These are phyloP conservation scores for Adelphocoris suturalis DNA, from an alignment of 2,888 invertebrate species.

Conservation along the genomic window DNA sequence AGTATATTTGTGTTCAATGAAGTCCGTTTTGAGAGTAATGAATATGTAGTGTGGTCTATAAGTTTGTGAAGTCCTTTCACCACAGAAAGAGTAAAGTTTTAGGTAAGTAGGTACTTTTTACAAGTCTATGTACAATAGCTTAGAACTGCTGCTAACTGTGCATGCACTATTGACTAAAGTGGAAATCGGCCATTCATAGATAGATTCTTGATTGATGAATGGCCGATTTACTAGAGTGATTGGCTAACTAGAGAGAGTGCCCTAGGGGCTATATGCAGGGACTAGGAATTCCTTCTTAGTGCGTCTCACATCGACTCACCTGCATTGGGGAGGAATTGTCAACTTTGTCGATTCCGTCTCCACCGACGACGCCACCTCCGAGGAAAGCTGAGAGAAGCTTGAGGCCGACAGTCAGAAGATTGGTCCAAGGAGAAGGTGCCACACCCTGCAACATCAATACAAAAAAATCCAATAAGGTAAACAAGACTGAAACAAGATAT, in stretches of 20 bases:
- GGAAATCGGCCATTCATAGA: slow-evolving; percentile 21
- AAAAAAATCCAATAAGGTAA: too few species aligned
- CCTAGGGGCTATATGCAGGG: not conserved
- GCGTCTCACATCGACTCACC: slow-evolving; percentile 80
- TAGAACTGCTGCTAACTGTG: slow-evolving; percentile 69
- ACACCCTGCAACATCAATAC: slow-evolving; percentile 73
- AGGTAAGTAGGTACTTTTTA: slow-evolving; percentile 58
- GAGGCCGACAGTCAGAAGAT: slow-evolving; percentile 90
- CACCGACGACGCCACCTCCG: slow-evolving; percentile 88
- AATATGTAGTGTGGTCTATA: not conserved
- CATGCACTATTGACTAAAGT: slow-evolving; percentile 70
- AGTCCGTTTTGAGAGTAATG: not conserved
- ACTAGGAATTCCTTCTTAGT: not conserved
- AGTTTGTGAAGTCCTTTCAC: slow-evolving; percentile 20
- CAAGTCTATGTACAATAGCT: slow-evolving; percentile 65
- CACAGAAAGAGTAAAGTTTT: slow-evolving; percentile 13
- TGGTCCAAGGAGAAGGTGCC: slow-evolving; percentile 90
- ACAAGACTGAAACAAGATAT: too few species aligned
- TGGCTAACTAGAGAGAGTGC: not conserved
- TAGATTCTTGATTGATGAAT: not conserved
- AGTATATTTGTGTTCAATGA: not conserved
- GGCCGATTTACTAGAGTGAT: not conserved
- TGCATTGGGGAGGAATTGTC: slow-evolving; percentile 90
- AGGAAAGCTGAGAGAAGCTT: slow-evolving; percentile 91
- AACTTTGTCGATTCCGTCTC: slow-evolving; percentile 92